phyloP scores from a whole-genome alignment of 2,113 vertebrate species.

The Manacus vitellinus region DNA sequence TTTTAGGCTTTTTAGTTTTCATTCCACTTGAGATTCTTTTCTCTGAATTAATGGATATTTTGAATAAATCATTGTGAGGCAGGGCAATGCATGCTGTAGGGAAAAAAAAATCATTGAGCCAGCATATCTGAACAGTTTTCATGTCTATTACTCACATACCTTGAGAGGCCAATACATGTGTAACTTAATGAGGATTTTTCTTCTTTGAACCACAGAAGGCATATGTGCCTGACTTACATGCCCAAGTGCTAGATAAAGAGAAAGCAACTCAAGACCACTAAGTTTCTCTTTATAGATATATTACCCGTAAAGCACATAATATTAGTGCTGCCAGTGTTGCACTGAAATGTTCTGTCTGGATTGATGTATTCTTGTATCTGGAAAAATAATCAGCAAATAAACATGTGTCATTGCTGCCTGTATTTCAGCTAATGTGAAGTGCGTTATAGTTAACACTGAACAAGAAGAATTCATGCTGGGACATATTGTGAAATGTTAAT shows the following conservation, averaged over 20 bases:
- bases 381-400: not conserved
- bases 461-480: not conserved
- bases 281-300: not conserved
- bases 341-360: not conserved
- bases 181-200: conserved; percentile 13
- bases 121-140: conserved; percentile 4
- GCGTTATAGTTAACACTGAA: not conserved
- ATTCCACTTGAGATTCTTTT: not conserved
- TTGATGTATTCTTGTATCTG: not conserved
- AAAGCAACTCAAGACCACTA: not conserved
- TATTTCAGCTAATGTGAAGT: not conserved
- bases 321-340: not conserved
- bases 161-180: not conserved
- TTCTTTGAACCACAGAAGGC: not conserved
- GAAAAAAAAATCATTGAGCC: not conserved
- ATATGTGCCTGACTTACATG: not conserved
- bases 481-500: conserved; percentile 8
- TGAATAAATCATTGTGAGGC: conserved; percentile 15
- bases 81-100: not conserved
- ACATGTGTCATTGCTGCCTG: not conserved
- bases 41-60: conserved; percentile 31
- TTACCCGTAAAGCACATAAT: not conserved
- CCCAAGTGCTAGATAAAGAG: not conserved
- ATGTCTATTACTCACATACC: not conserved
- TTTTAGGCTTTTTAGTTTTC: not conserved